A percentile compares a stretch with the other conserved stretches of the same genome.
Evolutionary conservation across 2,888 invertebrate species (phyloP).

Genomic region (Agonum fuliginosum): DNA sequence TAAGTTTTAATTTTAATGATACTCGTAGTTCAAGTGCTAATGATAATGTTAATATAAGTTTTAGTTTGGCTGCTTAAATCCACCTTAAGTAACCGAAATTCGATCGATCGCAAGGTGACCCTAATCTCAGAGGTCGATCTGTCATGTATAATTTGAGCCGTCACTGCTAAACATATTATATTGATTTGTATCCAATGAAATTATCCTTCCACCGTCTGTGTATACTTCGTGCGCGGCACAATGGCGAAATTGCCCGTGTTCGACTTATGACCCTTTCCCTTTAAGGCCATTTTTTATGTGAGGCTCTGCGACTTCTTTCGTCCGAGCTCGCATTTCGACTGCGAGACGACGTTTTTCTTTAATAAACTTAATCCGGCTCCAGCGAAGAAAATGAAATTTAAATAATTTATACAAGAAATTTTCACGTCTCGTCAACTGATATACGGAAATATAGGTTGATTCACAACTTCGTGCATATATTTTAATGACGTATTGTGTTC

Average conservation of each 20-base stretch:
- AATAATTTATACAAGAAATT: constrained; percentile 18
- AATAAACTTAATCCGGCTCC: constrained; percentile 26
- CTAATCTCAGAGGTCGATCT: constrained; percentile 25
- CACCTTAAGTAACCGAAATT: constrained; percentile 11
- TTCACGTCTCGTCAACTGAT: not conserved
- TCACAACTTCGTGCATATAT: too few relatives aligned
- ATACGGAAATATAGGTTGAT: not conserved
- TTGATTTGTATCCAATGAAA: constrained; percentile 20
- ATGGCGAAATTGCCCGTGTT: not conserved
- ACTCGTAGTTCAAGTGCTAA: too few relatives aligned
- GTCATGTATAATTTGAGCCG: constrained; percentile 29
- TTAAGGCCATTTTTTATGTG: constrained; percentile 25
- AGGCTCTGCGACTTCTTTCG: constrained; percentile 5
- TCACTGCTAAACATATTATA: constrained; percentile 14
- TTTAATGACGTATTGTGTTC: too few relatives aligned
- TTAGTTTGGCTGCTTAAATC: too few relatives aligned
- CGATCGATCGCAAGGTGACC: constrained; percentile 12
- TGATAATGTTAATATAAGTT: too few relatives aligned
- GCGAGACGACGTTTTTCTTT: constrained; percentile 24
- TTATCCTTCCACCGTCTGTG: not conserved
- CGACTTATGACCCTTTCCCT: not conserved
- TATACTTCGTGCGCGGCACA: not conserved
- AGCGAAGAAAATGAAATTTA: constrained; percentile 27
- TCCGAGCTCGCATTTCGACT: constrained; percentile 5
- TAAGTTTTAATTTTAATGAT: too few relatives aligned